Evolutionary conservation across 1,140 invertebrate species (phyloP).

Genomic region (Pseudomyrmex concolor): DNA sequence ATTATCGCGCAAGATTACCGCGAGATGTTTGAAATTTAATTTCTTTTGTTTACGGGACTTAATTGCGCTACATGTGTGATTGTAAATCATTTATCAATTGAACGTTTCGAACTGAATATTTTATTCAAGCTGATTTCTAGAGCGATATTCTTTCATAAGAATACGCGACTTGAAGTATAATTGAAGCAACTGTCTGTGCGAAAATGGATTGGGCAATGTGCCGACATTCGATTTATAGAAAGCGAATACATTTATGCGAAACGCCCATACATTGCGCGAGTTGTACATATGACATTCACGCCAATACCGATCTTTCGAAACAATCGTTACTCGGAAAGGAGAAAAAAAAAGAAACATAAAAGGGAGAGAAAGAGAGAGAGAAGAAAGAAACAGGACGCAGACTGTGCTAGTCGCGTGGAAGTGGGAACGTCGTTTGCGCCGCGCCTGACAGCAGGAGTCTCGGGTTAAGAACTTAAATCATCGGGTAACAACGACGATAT

Average conservation of each 20-base stretch:
- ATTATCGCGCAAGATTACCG: neutral
- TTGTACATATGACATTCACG: constrained; percentile 39
- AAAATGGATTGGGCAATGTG: constrained; percentile 35
- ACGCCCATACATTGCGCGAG: constrained; percentile 17
- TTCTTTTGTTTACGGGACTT: neutral
- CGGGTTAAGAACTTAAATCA: constrained; percentile 76
- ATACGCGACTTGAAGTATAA: neutral
- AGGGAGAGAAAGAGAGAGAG: neutral
- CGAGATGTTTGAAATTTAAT: neutral
- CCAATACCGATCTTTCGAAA: constrained; percentile 55
- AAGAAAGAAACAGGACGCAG: constrained; percentile 32
- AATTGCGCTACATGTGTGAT: neutral
- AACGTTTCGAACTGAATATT: neutral
- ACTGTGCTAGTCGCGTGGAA: constrained; percentile 59
- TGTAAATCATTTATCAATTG: constrained; percentile 11
- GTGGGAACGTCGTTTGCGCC: constrained; percentile 74
- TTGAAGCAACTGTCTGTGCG: constrained; percentile 22
- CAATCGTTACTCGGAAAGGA: constrained; percentile 57
- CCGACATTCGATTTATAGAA: constrained; percentile 39
- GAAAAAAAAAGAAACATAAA: constrained; percentile 4
- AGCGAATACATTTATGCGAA: constrained; percentile 39
- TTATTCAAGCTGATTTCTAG: constrained; percentile 6
- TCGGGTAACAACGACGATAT: constrained; percentile 75
- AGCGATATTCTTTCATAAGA: constrained; percentile 15
- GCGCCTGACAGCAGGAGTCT: constrained; percentile 78